A percentile compares a stretch with the other conserved stretches of the same genome.
Evolutionary conservation across 2,797 vertebrate genomes (phyloP).

Genomic region (Darevskia nairensis): DNA sequence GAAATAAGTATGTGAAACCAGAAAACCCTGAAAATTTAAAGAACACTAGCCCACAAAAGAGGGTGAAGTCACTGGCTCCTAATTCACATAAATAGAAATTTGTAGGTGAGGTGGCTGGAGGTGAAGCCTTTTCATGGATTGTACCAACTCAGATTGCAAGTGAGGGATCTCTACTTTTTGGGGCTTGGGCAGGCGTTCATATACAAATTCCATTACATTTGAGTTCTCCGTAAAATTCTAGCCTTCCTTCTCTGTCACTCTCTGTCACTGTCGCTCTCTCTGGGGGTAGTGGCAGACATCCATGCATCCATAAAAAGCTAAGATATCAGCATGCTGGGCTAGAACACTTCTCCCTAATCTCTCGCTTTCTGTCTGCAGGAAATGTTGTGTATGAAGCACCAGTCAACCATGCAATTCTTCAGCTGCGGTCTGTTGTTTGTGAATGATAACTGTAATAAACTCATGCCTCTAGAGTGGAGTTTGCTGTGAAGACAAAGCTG

Average conservation of each 20-base stretch:
- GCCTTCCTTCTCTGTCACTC: too few species aligned
- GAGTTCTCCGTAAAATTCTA: too few species aligned
- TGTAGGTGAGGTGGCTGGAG: not conserved
- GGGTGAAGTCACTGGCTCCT: not conserved
- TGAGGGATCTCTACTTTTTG: too few species aligned
- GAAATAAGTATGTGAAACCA: not conserved
- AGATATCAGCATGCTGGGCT: not conserved
- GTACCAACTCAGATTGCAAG: too few species aligned
- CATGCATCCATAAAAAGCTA: not conserved
- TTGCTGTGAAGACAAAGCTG: not conserved
- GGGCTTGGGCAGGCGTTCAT: too few species aligned
- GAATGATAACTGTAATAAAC: not conserved
- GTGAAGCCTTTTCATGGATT: too few species aligned
- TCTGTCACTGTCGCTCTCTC: too few species aligned
- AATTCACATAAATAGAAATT: not conserved
- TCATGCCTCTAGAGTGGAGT: not conserved
- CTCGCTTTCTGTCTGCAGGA: not conserved
- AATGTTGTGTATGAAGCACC: not conserved
- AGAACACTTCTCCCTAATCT: not conserved
- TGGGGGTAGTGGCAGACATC: not conserved
- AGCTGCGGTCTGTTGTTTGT: not conserved
- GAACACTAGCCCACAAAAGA: not conserved
- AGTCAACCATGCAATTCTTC: not conserved
- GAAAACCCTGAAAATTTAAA: not conserved
- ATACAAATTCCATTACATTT: too few species aligned